Percentiles rank a stretch among this genome's conserved stretches.
phyloP scores from a whole-genome alignment of 35 echinoderm and acorn worm genomes.

The Amphiura filiformis region DNA sequence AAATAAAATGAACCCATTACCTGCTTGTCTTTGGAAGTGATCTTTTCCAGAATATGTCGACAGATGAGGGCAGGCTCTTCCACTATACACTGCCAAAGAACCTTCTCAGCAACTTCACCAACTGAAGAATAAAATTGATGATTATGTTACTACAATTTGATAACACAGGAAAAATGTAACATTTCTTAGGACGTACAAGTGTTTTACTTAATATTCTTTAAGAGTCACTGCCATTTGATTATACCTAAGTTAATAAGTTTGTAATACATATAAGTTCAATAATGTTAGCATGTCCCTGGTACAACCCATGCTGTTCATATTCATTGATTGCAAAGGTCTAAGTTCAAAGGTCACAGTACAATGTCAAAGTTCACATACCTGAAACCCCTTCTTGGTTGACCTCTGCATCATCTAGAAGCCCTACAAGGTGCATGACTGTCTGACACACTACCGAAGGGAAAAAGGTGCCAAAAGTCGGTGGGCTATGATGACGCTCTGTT shows the following conservation, averaged over 20 bases:
- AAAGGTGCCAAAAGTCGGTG: constrained; percentile 85
- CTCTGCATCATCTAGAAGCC: constrained; percentile 87
- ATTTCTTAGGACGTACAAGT: too few relatives aligned
- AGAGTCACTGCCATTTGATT: too few relatives aligned
- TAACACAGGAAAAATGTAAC: too few relatives aligned
- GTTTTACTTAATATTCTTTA: too few relatives aligned
- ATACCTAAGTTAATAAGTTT: too few relatives aligned
- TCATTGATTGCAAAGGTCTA: too few relatives aligned
- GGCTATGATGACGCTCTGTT: constrained; percentile 86
- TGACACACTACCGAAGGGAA: constrained; percentile 92
- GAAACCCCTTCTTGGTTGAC: constrained; percentile 93
- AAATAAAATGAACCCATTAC: constrained; percentile 18
- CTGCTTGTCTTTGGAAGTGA: constrained; percentile 93
- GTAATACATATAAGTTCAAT: too few relatives aligned
- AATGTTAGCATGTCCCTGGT: too few relatives aligned
- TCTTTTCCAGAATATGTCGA: constrained; percentile 90
- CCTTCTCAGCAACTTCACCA: constrained; percentile 87
- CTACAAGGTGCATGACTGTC: constrained; percentile 82
- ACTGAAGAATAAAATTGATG: constrained; percentile 54
- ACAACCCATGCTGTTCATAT: too few relatives aligned
- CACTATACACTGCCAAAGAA: constrained; percentile 85
- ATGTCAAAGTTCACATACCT: constrained; percentile 49
- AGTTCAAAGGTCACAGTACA: neutral
- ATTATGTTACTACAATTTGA: too few relatives aligned
- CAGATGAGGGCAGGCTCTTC: constrained; percentile 94